Evolutionary conservation across 2,113 vertebrate species (phyloP), one percentile per base, ranked within the genome.

Genomic region (Syngnathus scovelli): DNA sequence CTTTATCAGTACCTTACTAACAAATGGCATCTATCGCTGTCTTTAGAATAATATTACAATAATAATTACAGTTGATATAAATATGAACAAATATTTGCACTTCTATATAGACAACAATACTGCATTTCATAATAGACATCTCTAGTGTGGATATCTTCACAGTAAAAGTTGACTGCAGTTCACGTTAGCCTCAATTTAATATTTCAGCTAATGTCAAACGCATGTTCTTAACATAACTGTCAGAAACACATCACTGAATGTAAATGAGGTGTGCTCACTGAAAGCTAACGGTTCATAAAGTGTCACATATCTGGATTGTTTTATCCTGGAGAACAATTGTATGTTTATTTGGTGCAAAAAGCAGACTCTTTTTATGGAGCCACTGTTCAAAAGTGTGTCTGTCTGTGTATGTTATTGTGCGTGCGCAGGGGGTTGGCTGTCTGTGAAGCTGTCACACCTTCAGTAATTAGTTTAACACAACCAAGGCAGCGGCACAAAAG

Each of bases 361-460:
- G 48, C 21, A 21, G 59, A 36, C 23, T 60, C 6, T 36, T 39
- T 56, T 36, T 49, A 23, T 54, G 19, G 46, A 66, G 54, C 62
- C 51, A n/a, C 52, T 55, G 64, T 54, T 21, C 21, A 44, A 46
- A 49, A 5, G 21, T 13, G 72, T 52, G 11, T 71, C 23, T 86
- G 78, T 84, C 72, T 75, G 52, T 68, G 67, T 71, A 41, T 89
- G 82, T 65, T 65, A 37, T 61, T 68, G 54, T 89, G 83, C 69
- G 83, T 88, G 90, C 89, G 86, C 64, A 88, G 85, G 86, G 84
- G 89, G 86, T 88, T 81, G 65, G 80, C 69, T 90, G 81, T 90
- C 80, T 87, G 68, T 78, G 79, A 68, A 84, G 79, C 71, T 80
- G 78, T 88, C 88, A 90, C 85, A 92, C 88, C 90, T 90, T 89